phyloP scores from a whole-genome alignment of 2,113 vertebrate genomes.

The Rattus norvegicus region GRCr8 NC_086024.1:30579501-30580000 shows the following conservation, averaged over 20 bases:
- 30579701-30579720: neutral
- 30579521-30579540: neutral
- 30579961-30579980: neutral
- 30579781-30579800: slow-evolving; percentile 23
- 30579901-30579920: too few species aligned
- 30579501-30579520: slow-evolving; percentile 5
- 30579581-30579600: neutral
- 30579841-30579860: neutral
- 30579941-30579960: neutral
- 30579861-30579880: neutral
- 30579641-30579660: neutral
- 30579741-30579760: neutral
- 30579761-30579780: neutral
- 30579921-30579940: neutral
- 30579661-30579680: neutral
- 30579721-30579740: too few species aligned
- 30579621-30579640: neutral
- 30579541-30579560: neutral
- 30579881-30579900: too few species aligned
- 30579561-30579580: neutral
- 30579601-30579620: neutral
- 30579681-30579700: neutral
- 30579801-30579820: neutral
- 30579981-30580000: neutral
- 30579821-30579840: too few species aligned